Conservation (phyloP, 2,888 invertebrate genomes). For the Cinara cedri region DNA sequence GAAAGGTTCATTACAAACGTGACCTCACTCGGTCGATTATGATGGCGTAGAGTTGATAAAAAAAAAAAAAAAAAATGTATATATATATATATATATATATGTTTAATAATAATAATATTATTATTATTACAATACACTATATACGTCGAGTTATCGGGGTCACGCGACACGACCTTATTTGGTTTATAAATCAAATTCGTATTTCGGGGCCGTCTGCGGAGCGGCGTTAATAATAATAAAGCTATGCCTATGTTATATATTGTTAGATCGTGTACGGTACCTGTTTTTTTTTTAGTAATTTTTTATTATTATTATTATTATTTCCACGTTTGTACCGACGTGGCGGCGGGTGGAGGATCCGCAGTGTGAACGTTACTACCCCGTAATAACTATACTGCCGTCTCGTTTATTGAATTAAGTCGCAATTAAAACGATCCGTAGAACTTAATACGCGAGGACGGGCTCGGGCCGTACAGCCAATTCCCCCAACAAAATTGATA, state of each 20-base stretch:
- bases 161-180: conserved; percentile 24
- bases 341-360: too few relatives aligned
- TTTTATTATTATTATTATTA: too few relatives aligned
- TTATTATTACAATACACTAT: conserved; percentile 24
- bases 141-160: background rate
- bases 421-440: too few relatives aligned
- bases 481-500: too few relatives aligned
- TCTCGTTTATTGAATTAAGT: too few relatives aligned
- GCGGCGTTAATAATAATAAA: background rate
- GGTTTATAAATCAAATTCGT: conserved; percentile 35
- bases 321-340: too few relatives aligned
- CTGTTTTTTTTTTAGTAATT: background rate
- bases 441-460: too few relatives aligned
- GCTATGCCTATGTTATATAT: background rate
- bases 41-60: conserved; percentile 36
- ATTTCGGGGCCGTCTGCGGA: background rate
- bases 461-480: too few relatives aligned
- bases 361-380: too few relatives aligned
- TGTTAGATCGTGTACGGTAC: background rate
- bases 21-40: conserved; percentile 43
- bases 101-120: too few relatives aligned
- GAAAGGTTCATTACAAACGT: conserved; percentile 23
- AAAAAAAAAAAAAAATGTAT: background rate
- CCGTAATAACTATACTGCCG: too few relatives aligned
- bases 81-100: too few relatives aligned